Base-by-base conservation (phyloP, 2,888 invertebrate genomes). In the Dolomedes plantarius region DNA sequence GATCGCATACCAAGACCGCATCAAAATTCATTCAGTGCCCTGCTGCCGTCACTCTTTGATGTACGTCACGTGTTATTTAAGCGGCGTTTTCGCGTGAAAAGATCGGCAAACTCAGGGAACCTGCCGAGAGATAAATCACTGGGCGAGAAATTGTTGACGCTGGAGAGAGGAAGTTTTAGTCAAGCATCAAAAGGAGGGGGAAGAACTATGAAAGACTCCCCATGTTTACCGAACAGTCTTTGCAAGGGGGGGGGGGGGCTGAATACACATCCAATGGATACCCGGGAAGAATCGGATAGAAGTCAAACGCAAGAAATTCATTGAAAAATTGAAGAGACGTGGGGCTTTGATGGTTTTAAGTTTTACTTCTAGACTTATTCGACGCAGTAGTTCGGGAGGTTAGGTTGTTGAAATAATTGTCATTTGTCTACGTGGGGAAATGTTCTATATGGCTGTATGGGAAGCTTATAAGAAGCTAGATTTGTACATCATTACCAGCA, bases 21-120 rank as follows among this genome's bases (percentile, higher is more conserved):
- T 56, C 23, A 56, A 56, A 56, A 56, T 56, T 56, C 56, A 56
- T 23, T 56, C 23, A 6, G 5, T 23, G 56, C 6, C 16, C 19
- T 3, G 16, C 2, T 23, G 19, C 23, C 23, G 56, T 23, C 56
- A 56, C 56, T 56, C 56, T 56, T 56, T 56, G 56, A 56, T 56
- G 56, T 56, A 23, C 11, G 56, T 56, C 56, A 56, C 67, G 32
- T 19, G 67, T 67, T 67, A 19, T 23, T 67, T 67, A 67, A 67
- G 19, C 67, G 19, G 67, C 32, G 36, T 67, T 67, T 67, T 32
- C 67, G 36, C 67, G 19, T 27, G 67, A 23, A 31, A 67, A 32
- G 67, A n/a, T 32, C 67, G 36, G 36, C 32, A 67, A 67, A 36
- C 67, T 67, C 9, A 19, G 23, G 62, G 62, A n/a, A 19, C 23